Base-by-base conservation (phyloP, 2,888 invertebrate genomes). In the Phengaris alcon region DNA sequence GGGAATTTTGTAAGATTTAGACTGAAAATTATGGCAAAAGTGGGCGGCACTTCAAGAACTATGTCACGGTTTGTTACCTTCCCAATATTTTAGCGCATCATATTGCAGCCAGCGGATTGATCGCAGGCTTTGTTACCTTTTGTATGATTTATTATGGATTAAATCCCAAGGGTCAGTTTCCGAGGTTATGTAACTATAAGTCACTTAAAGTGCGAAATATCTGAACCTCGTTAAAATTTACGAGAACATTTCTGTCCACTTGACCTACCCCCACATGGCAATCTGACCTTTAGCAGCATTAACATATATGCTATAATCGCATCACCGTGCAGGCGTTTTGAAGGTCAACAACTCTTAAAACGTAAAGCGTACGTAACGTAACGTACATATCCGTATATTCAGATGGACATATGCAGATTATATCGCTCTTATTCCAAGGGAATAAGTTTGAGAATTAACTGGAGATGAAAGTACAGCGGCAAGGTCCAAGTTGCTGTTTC, bases 321-420 rank as follows among this genome's bases (percentile, higher is more conserved):
- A 78, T 77, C 77, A 79, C 80, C 76, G 75, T 79, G 80, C 79
- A 82, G 82, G 84, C 84, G 85, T 82, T 82, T 76, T 81, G 89
- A 92, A 92, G 92, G 92, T 83, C 82, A 85, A 87, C 91, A 84
- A 87, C 87, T 85, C 84, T 84, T 81, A 79, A 80, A 83, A 83
- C 86, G 87, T 87, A 88, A 89, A 88, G 87, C 86, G 88, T n/a
- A n/a, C n/a, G n/a, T n/a, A n/a, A n/a, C n/a, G n/a, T n/a, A n/a
- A n/a, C 54, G 79, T 82, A 79, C 82, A 87, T 82, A 89, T 92
- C 91, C 91, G 92, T 82, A 82, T 80, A 79, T 83, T 80, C 78
- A 76, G 73, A 48, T 77, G 80, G 80, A 77, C 80, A 82, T 79
- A 81, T 74, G 75, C 80, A 83, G 81, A 59, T 15, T 46, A 80